A percentile compares a stretch with the other conserved stretches of the same genome.
phyloP scores from a whole-genome alignment of 2,113 vertebrate species.

The Maylandia zebra region DNA sequence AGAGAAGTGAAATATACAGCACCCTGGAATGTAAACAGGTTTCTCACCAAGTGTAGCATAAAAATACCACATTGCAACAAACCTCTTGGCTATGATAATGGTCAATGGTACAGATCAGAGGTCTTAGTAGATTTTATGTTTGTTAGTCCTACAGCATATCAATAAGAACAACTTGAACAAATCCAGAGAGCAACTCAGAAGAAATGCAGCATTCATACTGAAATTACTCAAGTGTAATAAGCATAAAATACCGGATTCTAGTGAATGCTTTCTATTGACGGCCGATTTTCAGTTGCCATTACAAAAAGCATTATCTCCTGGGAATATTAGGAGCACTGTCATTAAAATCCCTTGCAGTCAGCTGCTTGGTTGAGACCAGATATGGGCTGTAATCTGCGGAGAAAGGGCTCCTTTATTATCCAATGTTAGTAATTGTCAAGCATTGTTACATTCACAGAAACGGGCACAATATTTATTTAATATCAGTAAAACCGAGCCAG shows the following conservation, averaged over 20 bases:
- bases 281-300: slow-evolving; percentile 10
- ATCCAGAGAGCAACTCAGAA: slow-evolving; percentile 41
- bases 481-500: slow-evolving; percentile 1
- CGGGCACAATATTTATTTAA: background rate
- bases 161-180: slow-evolving; percentile 61
- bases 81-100: slow-evolving; percentile 66
- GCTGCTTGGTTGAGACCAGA: slow-evolving; percentile 22
- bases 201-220: slow-evolving; percentile 19
- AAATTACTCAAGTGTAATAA: slow-evolving; percentile 31
- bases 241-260: slow-evolving; percentile 2
- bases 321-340: slow-evolving; percentile 26
- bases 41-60: slow-evolving; percentile 62
- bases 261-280: background rate
- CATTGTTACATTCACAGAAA: background rate
- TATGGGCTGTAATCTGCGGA: slow-evolving; percentile 25
- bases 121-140: slow-evolving; percentile 59
- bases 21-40: slow-evolving; percentile 69
- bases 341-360: slow-evolving; percentile 40
- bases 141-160: slow-evolving; percentile 63
- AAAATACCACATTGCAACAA: slow-evolving; percentile 58
- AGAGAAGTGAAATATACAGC: slow-evolving; percentile 65
- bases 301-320: slow-evolving; percentile 25
- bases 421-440: slow-evolving; percentile 4
- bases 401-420: slow-evolving; percentile 14
- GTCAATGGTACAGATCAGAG: slow-evolving; percentile 70